These are phyloP conservation scores for Elachura formosa DNA, from an alignment of 2,113 vertebrate genomes.

Conservation along the genomic window DNA sequence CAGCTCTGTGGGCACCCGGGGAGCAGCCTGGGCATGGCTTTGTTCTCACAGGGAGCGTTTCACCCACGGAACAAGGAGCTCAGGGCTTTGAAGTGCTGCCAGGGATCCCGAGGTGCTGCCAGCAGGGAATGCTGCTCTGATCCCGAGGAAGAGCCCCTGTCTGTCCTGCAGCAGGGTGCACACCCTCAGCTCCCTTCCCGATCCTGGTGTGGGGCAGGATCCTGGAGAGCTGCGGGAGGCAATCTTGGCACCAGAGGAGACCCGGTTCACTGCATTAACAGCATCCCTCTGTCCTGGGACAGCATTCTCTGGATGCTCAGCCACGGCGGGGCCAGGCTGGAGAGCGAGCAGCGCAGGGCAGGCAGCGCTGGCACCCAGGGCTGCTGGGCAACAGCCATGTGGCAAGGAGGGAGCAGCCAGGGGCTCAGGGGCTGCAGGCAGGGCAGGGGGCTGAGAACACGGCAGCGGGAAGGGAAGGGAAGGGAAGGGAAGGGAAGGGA, in stretches of 20 bases:
- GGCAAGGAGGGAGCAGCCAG: background rate
- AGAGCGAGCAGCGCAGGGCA: fast-evolving
- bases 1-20: fast-evolving
- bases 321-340: background rate
- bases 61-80: background rate
- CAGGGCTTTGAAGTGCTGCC: background rate
- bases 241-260: background rate
- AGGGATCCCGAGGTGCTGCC: background rate
- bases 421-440: background rate
- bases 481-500: too few species aligned
- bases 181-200: background rate
- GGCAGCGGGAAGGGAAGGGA: background rate
- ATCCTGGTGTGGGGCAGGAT: fast-evolving
- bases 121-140: background rate
- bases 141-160: background rate
- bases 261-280: background rate
- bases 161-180: background rate
- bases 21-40: background rate
- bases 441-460: background rate
- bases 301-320: background rate
- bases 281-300: background rate
- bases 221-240: background rate
- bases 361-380: background rate
- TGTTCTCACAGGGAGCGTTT: background rate
- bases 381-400: background rate